Conservation (phyloP, 2,888 invertebrate genomes). For the Catocala sponsa region DNA sequence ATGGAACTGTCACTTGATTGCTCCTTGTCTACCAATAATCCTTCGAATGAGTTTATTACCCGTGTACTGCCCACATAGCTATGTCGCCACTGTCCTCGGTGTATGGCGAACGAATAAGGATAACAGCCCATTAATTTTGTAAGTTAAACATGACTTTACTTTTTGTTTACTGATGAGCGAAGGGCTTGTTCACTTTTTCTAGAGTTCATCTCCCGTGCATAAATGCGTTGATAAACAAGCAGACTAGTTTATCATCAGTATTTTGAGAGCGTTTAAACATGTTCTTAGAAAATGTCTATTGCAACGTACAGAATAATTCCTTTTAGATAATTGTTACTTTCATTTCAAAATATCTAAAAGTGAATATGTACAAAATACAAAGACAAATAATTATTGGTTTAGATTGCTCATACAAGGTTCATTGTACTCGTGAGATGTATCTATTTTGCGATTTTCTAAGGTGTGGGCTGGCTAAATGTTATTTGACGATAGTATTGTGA, state of each 20-base stretch:
- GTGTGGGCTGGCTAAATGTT: conserved; percentile 87
- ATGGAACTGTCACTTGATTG: conserved; percentile 81
- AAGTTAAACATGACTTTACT: conserved; percentile 52
- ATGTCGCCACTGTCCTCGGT: conserved; percentile 58
- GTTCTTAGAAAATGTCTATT: conserved; percentile 62
- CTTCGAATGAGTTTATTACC: conserved; percentile 81
- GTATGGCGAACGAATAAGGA: conserved; percentile 58
- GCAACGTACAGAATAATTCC: conserved; percentile 62
- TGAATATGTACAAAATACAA: conserved; percentile 65
- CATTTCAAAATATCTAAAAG: conserved; percentile 74
- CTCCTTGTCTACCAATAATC: conserved; percentile 75
- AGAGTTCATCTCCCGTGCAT: conserved; percentile 24
- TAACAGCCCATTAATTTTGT: conserved; percentile 63
- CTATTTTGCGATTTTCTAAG: conserved; percentile 87
- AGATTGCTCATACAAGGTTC: conserved; percentile 74
- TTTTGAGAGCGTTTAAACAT: conserved; percentile 39
- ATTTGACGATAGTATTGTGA: conserved; percentile 86
- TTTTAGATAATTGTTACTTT: conserved; percentile 65
- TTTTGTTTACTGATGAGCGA: conserved; percentile 35
- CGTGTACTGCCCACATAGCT: conserved; percentile 56
- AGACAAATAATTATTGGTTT: conserved; percentile 84
- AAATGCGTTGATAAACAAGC: conserved; percentile 24
- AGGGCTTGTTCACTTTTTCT: conserved; percentile 27
- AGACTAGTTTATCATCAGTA: conserved; percentile 37
- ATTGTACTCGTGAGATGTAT: conserved; percentile 80